Evolutionary conservation across 1,140 invertebrate species (phyloP), one percentile per base, ranked within the genome.

Genomic region (Drosophila ficusphila): DNA sequence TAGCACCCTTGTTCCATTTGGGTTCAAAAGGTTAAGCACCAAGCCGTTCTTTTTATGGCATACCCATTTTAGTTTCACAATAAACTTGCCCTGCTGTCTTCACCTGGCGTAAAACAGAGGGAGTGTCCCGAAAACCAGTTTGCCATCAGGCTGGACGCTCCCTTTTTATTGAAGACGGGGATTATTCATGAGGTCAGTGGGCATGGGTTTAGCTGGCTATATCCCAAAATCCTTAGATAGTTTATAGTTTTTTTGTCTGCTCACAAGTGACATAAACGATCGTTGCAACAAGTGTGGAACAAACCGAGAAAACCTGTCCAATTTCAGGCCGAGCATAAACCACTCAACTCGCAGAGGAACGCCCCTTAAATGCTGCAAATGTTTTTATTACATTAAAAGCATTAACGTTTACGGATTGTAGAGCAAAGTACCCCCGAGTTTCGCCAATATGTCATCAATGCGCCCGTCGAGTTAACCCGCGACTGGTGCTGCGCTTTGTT

Each of bases 311-410:
- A 60, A 77, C 72, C 53, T 44, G 70, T 65, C 49, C 47, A 52
- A 51, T 62, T 52, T 44, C 44, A 33, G 44, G 31, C 56, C 56
- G 11, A 16, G 27, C 19, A 41, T n/a, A 31, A 51, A 38, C 21
- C 18, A 12, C 34, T 29, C 36, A 19, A 18, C 18, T 18, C 36
- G 12, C 18, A 12, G 11, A 8, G 5, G 18, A 46, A 49, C 49
- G 31, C 76, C 74, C 68, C 83, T 64, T 82, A 78, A 88, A 88
- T 48, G 83, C 53, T 71, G 73, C 69, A 72, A 89, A 89, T 89
- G 85, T 72, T 89, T 86, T 89, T 89, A 89, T 89, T 89, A 79
- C 83, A 88, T 88, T 88, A 89, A 83, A 88, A 88, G 83, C 83
- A 89, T 88, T 88, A 88, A 88, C 83, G 89, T 89, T 89, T 76